Evolutionary conservation across 2,113 vertebrate genomes (phyloP).

Genomic region (Ivindomyrus marchei): DNA sequence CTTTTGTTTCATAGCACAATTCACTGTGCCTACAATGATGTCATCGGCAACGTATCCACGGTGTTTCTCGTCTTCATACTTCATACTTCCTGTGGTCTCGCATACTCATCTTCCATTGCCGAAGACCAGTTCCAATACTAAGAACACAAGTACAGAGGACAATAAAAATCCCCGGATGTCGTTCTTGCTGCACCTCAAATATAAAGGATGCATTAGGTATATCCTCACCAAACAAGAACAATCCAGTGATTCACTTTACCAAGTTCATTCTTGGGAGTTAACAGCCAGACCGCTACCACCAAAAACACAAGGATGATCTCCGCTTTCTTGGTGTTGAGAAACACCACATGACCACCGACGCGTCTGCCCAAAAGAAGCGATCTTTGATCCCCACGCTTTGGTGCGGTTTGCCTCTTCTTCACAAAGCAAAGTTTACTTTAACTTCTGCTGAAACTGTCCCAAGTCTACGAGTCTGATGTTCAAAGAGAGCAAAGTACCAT

Average conservation of each 20-base stretch:
- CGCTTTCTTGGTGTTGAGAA: neutral
- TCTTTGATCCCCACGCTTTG: neutral
- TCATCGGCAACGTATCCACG: neutral
- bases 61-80: neutral
- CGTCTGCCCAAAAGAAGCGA: neutral
- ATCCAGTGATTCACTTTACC: neutral
- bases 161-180: neutral
- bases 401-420: neutral
- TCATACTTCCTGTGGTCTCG: neutral
- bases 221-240: neutral
- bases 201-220: neutral
- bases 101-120: neutral
- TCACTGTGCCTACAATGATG: neutral
- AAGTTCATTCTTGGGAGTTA: neutral
- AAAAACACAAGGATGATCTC: neutral
- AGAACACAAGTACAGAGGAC: neutral
- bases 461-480: neutral
- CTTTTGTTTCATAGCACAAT: neutral
- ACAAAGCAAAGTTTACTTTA: neutral
- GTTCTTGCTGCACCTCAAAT: neutral
- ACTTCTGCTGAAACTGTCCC: neutral
- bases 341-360: neutral
- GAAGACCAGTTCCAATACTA: neutral
- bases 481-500: neutral
- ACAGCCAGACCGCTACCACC: neutral